These are phyloP conservation scores for Smittia aterrima DNA, from an alignment of 2,888 invertebrate species.

Conservation along the genomic window DNA sequence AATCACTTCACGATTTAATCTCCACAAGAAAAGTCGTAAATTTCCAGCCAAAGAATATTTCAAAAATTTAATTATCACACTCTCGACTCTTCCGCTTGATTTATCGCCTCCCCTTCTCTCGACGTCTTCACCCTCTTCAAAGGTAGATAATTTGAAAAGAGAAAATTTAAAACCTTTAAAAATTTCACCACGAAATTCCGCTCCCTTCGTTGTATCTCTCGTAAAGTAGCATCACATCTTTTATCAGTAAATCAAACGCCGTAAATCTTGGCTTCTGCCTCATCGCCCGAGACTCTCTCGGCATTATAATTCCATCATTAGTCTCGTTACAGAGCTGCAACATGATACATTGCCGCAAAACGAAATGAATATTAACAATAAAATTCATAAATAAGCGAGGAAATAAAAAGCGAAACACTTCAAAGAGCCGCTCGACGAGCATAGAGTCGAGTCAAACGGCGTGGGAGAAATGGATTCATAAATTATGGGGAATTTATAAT, in stretches of 20 bases:
- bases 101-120: neutral
- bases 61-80: slow-evolving; percentile 41
- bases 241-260: slow-evolving; percentile 20
- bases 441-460: neutral
- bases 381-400: slow-evolving; percentile 39
- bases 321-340: neutral
- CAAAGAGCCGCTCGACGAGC: slow-evolving; percentile 17
- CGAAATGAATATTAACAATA: slow-evolving; percentile 38
- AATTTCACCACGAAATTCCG: slow-evolving; percentile 7
- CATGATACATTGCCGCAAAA: slow-evolving; percentile 38
- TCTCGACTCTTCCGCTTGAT: slow-evolving; percentile 32
- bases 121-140: neutral
- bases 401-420: slow-evolving; percentile 19
- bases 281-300: slow-evolving; percentile 5
- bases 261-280: slow-evolving; percentile 30
- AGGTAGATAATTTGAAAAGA: neutral
- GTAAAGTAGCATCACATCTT: slow-evolving; percentile 7
- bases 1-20: too few relatives aligned
- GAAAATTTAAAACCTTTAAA: neutral
- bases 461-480: slow-evolving; percentile 16
- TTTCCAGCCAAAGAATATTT: neutral
- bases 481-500: slow-evolving; percentile 24
- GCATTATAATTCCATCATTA: slow-evolving; percentile 42
- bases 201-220: neutral
- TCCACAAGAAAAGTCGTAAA: too few relatives aligned